phyloP scores from a whole-genome alignment of 2,888 invertebrate species.

The Lasioglossum villosulum region DNA sequence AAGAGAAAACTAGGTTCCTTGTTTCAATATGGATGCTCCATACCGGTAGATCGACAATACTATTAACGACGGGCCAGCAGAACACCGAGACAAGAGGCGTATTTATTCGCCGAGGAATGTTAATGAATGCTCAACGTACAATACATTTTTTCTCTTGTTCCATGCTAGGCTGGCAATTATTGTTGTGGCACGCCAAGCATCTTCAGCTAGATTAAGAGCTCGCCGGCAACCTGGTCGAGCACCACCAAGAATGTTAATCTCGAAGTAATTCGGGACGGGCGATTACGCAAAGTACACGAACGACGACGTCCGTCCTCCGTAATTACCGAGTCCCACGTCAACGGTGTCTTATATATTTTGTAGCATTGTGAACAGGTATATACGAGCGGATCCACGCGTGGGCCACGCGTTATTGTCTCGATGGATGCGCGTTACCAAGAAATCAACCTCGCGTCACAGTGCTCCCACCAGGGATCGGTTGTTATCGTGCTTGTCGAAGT shows the following conservation, averaged over 20 bases:
- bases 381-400: constrained; percentile 44
- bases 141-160: constrained; percentile 11
- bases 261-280: constrained; percentile 54
- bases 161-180: constrained; percentile 17
- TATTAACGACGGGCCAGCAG: background rate
- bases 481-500: background rate
- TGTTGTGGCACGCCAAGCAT: constrained; percentile 35
- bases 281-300: constrained; percentile 52
- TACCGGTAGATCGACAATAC: background rate
- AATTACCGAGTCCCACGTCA: constrained; percentile 64
- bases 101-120: constrained; percentile 30
- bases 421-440: constrained; percentile 41
- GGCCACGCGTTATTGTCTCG: constrained; percentile 61
- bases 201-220: constrained; percentile 34
- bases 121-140: constrained; percentile 19
- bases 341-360: constrained; percentile 45
- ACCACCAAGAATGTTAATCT: constrained; percentile 43
- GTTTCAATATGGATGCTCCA: background rate
- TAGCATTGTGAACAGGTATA: constrained; percentile 46
- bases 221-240: constrained; percentile 8
- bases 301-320: constrained; percentile 43
- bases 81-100: background rate
- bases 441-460: constrained; percentile 21
- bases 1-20: background rate
- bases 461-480: background rate